Percentiles rank a stretch among this genome's conserved stretches.
Conservation (phyloP, 1,140 invertebrate species). For the Acyrthosiphon pisum region DNA sequence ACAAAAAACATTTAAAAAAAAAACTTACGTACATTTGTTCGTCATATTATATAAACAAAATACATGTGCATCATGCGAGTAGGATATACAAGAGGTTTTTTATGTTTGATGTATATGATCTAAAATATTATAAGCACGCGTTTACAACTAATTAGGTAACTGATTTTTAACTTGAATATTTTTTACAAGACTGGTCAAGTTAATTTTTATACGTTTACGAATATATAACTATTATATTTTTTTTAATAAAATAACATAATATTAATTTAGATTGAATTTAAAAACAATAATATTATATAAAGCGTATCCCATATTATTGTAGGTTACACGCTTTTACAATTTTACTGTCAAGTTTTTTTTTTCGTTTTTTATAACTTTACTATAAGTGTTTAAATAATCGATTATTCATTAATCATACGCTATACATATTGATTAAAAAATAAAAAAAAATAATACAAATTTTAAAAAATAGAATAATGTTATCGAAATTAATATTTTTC, state of each 20-base stretch:
- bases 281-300: background rate
- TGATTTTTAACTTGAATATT: constrained; percentile 44
- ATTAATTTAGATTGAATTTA: background rate
- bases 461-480: no score
- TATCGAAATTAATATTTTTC: background rate
- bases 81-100: background rate
- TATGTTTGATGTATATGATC: background rate
- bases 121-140: background rate
- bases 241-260: background rate
- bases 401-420: background rate
- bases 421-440: background rate
- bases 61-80: background rate
- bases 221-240: background rate
- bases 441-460: background rate
- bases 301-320: no score
- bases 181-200: constrained; percentile 42
- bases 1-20: background rate
- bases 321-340: background rate
- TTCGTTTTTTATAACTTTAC: background rate
- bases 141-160: background rate
- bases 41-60: background rate
- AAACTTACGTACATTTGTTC: background rate
- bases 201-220: background rate
- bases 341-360: background rate
- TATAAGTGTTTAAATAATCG: background rate